Conservation (phyloP, 2,797 vertebrate genomes). For the Fratercula arctica region DNA sequence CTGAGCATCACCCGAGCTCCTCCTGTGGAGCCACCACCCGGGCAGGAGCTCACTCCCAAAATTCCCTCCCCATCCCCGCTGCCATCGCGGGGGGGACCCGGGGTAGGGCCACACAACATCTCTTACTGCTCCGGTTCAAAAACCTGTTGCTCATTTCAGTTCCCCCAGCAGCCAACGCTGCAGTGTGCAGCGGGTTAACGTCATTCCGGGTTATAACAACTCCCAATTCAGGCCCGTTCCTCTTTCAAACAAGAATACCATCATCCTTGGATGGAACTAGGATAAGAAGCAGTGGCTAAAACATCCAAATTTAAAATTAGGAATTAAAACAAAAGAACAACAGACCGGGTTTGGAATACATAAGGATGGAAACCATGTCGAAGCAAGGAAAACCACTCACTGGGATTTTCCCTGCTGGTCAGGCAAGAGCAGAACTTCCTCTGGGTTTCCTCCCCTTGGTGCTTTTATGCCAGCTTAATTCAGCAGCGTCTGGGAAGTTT, state of each 20-base stretch:
- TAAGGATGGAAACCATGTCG: not conserved
- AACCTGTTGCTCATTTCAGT: not conserved
- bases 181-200: fast-evolving
- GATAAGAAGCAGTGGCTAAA: not conserved
- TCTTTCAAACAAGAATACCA: not conserved
- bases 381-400: not conserved
- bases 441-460: not conserved
- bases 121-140: not conserved
- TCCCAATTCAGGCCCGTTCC: not conserved
- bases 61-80: not conserved
- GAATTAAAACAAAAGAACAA: not conserved
- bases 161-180: too few relatives aligned
- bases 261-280: not conserved
- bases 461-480: not conserved
- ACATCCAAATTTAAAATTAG: not conserved
- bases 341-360: not conserved
- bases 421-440: not conserved
- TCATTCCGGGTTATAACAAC: not conserved
- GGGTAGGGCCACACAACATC: not conserved
- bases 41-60: not conserved
- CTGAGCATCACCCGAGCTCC: not conserved
- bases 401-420: not conserved
- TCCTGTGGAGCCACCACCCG: fast-evolving
- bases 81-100: too few relatives aligned
- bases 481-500: not conserved